Evolutionary conservation across 2,888 invertebrate genomes (phyloP).

Genomic region (Anorthoa munda): DNA sequence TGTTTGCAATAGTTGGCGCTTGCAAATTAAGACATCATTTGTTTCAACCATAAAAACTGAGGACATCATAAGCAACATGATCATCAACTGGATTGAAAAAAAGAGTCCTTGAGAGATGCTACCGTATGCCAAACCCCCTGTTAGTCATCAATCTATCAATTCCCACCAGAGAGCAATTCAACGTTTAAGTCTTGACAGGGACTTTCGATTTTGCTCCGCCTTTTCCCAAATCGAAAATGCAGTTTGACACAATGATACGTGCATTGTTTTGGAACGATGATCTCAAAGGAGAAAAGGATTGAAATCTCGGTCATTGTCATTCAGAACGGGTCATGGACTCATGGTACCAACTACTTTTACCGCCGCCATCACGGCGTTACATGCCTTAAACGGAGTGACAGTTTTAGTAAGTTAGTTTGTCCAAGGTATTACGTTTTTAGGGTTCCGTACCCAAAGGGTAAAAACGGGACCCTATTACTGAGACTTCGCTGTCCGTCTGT

Average conservation of each 20-base stretch:
- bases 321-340: constrained; percentile 62
- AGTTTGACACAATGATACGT: constrained; percentile 48
- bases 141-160: background rate
- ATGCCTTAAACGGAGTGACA: constrained; percentile 59
- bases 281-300: constrained; percentile 74
- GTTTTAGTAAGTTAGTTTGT: constrained; percentile 64
- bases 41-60: background rate
- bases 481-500: too few species aligned
- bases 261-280: constrained; percentile 69
- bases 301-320: constrained; percentile 72
- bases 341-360: constrained; percentile 60
- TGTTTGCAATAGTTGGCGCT: background rate
- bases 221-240: constrained; percentile 57
- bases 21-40: constrained; percentile 32
- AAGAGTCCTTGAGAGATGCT: background rate
- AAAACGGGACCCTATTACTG: too few species aligned
- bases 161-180: background rate
- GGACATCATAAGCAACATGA: background rate
- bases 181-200: background rate
- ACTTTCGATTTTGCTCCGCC: constrained; percentile 58
- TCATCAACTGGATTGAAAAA: background rate
- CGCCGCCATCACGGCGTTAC: constrained; percentile 43
- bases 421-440: constrained; percentile 64
- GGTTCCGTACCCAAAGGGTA: too few species aligned
- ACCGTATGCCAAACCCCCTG: background rate